Evolutionary conservation across 2,797 vertebrate genomes (phyloP), one percentile per base, ranked within the genome.

Genomic region (Myotis daubentonii): DNA sequence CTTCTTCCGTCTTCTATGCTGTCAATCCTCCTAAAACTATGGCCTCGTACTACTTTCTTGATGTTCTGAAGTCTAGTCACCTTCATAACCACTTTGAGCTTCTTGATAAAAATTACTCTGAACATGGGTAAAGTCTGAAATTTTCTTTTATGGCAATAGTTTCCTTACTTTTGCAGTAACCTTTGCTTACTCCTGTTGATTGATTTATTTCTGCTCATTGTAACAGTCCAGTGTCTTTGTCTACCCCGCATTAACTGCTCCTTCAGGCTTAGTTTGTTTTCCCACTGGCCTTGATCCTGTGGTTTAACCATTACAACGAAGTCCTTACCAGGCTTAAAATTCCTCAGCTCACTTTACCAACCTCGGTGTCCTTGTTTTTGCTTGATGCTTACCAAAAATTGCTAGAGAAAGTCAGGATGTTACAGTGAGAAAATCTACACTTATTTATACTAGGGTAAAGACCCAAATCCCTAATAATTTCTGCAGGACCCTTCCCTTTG

Each of bases 221-320:
- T 20, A 49, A 79, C 19, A 53, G 19, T 30, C 5, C 2, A 1
- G 25, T 74, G 4, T 78, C 93, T 88, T 75, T 87, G 44, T 74
- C 49, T 78, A 41, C 41, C 17, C 3, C 23, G 82, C 47, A 36
- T 60, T 53, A 49, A 3, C 51, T 60, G 8, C 8, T 83, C 16
- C 28, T 93, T 70, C 17, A 55, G 33, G 89, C 23, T 74, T 83
- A 66, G 76, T 62, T 93, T 86, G 20, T 89, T 88, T 79, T n/a
- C 78, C 33, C 79, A 4, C 20, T 66, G 36, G 44, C 44, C 16
- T 47, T 33, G 47, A 85, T 76, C 8, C 30, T 30, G 19, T 41
- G 36, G 5, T 53, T 53, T 81, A 55, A 19, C 15, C 51, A 57
- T 85, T 70, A 57, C 11, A 71, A 55, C 9, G 0, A 51, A 19